These are phyloP conservation scores for Eupithecia exiguata DNA, from an alignment of 2,888 invertebrate species.

Conservation along the genomic window DNA sequence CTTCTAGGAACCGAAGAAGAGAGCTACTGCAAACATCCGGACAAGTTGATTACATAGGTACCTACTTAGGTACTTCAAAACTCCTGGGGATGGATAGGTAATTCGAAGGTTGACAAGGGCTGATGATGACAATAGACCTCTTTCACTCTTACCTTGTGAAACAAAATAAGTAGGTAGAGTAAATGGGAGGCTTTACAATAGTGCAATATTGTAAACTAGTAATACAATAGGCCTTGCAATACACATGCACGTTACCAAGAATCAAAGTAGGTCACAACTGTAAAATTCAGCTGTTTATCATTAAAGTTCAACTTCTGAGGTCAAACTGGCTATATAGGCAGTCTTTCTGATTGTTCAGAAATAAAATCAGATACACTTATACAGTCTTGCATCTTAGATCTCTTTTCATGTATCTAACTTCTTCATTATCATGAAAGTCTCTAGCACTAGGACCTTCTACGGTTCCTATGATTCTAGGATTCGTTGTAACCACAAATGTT, in stretches of 20 bases:
- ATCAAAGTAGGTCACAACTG: slow-evolving; percentile 26
- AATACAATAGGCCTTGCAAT: slow-evolving; percentile 28
- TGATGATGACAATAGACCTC: background rate
- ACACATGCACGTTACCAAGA: slow-evolving; percentile 28
- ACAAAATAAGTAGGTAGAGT: background rate
- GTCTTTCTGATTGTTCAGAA: background rate
- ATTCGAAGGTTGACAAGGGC: background rate
- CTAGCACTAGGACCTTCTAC: too few species aligned
- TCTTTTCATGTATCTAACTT: background rate
- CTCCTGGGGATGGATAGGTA: background rate
- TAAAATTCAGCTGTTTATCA: slow-evolving; percentile 22
- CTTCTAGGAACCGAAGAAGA: background rate
- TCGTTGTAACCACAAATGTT: background rate
- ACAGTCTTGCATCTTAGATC: background rate
- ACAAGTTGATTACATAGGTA: background rate
- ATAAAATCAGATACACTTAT: background rate
- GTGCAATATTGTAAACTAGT: slow-evolving; percentile 29
- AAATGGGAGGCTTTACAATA: background rate
- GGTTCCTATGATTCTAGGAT: too few species aligned
- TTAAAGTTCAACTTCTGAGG: slow-evolving; percentile 7
- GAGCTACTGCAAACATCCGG: background rate
- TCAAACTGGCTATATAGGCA: background rate
- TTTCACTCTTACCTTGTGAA: background rate
- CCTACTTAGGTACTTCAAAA: background rate
- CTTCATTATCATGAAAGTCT: background rate